Evolutionary conservation across 1,140 invertebrate genomes (phyloP).

Genomic region (Tetragnatha versicolor): DNA sequence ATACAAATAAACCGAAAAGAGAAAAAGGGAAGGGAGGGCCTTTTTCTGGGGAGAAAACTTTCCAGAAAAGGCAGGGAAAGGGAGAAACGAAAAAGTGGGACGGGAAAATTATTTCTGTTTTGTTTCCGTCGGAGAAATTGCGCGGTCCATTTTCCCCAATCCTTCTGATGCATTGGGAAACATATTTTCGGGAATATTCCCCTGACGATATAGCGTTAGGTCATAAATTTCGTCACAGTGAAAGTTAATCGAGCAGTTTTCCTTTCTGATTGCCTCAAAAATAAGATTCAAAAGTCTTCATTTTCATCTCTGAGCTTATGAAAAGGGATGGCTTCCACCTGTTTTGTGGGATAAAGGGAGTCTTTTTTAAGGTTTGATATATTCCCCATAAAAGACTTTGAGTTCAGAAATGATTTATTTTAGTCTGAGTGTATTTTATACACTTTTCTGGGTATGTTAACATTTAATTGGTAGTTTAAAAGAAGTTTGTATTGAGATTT

Average conservation of each 20-base stretch:
- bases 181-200: constrained; percentile 21
- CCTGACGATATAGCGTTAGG: constrained; percentile 4
- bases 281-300: too few relatives aligned
- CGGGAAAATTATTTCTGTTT: constrained; percentile 1
- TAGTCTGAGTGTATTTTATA: too few relatives aligned
- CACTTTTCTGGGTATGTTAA: too few relatives aligned
- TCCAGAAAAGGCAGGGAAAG: neutral
- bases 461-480: too few relatives aligned
- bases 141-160: constrained; percentile 6
- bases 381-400: too few relatives aligned
- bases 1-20: constrained; percentile 6
- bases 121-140: neutral
- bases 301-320: too few relatives aligned
- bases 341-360: too few relatives aligned
- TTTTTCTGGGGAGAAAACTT: neutral
- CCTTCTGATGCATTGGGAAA: constrained; percentile 19
- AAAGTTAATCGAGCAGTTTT: constrained; percentile 31
- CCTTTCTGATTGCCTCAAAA: constrained; percentile 5
- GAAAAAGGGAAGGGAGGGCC: neutral
- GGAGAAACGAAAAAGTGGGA: neutral
- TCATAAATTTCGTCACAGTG: constrained; percentile 27
- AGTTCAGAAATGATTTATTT: too few relatives aligned
- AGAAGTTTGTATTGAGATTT: too few relatives aligned
- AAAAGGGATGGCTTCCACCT: too few relatives aligned
- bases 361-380: too few relatives aligned